A percentile compares a stretch with the other conserved stretches of the same genome.
Evolutionary conservation across 2,888 invertebrate species (phyloP).

Genomic region (Yponomeuta cagnagella): DNA sequence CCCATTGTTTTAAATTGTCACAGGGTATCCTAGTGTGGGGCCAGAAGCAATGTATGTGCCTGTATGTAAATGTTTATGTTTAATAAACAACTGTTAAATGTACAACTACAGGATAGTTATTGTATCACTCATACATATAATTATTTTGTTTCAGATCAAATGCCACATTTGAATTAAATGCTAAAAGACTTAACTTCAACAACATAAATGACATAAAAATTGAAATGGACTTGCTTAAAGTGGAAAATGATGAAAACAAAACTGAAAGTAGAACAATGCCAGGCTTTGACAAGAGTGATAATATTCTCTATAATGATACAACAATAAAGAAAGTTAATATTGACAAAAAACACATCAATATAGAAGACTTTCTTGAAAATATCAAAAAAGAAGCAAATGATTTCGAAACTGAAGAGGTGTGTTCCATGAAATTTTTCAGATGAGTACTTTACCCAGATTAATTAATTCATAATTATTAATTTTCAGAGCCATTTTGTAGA

Average conservation of each 20-base stretch:
- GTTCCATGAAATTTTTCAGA: neutral
- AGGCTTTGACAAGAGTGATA: slow-evolving; percentile 18
- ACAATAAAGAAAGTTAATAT: slow-evolving; percentile 30
- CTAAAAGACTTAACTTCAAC: slow-evolving; percentile 38
- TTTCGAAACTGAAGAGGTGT: slow-evolving; percentile 18
- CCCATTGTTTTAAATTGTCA: too few relatives aligned
- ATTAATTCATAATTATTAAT: slow-evolving; percentile 2
- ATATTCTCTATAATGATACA: slow-evolving; percentile 20
- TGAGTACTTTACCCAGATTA: neutral
- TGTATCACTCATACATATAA: slow-evolving; percentile 6
- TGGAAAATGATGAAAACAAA: slow-evolving; percentile 15
- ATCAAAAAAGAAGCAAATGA: slow-evolving; percentile 37
- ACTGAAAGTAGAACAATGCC: slow-evolving; percentile 23
- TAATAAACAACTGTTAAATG: too few relatives aligned
- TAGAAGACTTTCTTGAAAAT: slow-evolving; percentile 39
- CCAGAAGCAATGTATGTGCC: too few relatives aligned
- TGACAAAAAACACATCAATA: slow-evolving; percentile 27
- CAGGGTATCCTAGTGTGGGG: too few relatives aligned
- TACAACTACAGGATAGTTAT: too few relatives aligned
- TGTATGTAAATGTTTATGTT: too few relatives aligned
- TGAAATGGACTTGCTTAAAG: slow-evolving; percentile 25
- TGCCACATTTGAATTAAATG: slow-evolving; percentile 25
- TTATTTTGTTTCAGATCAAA: slow-evolving; percentile 36
- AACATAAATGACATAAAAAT: slow-evolving; percentile 41
- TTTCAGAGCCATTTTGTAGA: neutral